Base-by-base conservation (phyloP, 2,888 invertebrate species). In the Drosophila diplacantha region DNA sequence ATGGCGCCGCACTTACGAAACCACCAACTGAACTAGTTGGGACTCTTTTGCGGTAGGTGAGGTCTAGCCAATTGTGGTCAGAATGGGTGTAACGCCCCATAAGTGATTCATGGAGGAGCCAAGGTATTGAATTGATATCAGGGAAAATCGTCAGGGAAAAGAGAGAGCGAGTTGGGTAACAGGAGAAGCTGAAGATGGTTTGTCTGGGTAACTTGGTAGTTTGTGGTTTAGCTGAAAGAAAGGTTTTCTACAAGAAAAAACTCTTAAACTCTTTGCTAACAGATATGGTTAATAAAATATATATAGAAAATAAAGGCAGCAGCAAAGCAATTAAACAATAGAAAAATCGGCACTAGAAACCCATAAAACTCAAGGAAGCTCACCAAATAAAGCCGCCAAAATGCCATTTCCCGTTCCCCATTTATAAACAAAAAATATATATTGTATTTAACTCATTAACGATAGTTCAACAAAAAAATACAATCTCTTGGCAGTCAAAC, bases 11-110 rank as follows among this genome's bases (percentile, higher is more conserved):
- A 58, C 61, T 32, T 37, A 61, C 38, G 24, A 56, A 43, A 68
- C 78, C 78, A 29, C 83, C 75, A 69, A 47, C 43, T 82, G 81
- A 81, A 81, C 83, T 81, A 82, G 46, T 73, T 81, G 52, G 62
- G 64, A 14, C 60, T 63, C 61, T 65, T 61, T 14, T 34, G 34
- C 44, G 57, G 46, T 32, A 37, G 16, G 47, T 18, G 53, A 31
- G 38, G 34, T 44, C 31, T 34, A 14, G 32, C n/a, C 31, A 37
- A 8, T 31, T 60, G 53, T 46, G 61, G 52, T 53, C 44, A 35
- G 54, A 60, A 50, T 5, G 22, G 20, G 38, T 37, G 54, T 46
- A 47, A 41, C 51, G 43, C 20, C 22, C 16, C 18, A 34, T 11
- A 11, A 8, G 24, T 56, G 56, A 59, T 44, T 56, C 58, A 59